phyloP scores from a whole-genome alignment of 2,113 vertebrate genomes.

The Peromyscus californicus region DNA sequence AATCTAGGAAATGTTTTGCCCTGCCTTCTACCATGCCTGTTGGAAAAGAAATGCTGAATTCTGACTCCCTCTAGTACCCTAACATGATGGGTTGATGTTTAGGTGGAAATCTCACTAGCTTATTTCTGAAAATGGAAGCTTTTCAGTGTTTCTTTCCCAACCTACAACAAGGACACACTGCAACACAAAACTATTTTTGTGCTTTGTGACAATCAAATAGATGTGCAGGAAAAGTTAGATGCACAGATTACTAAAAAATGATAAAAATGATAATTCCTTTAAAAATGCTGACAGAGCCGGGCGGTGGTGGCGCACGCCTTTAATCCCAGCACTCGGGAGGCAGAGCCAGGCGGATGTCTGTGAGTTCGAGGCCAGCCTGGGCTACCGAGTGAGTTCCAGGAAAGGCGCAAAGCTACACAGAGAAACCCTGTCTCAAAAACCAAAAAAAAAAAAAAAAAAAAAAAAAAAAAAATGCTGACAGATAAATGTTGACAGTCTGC shows the following conservation, averaged over 20 bases:
- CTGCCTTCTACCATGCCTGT: neutral
- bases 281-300: neutral
- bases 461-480: neutral
- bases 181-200: neutral
- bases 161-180: neutral
- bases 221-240: neutral
- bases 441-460: too few species aligned
- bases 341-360: too few species aligned
- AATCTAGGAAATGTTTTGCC: conserved; percentile 17
- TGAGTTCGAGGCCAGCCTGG: too few species aligned
- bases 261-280: neutral
- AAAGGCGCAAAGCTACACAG: too few species aligned
- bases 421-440: too few species aligned
- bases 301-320: too few species aligned
- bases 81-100: neutral
- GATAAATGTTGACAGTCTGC: neutral
- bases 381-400: too few species aligned
- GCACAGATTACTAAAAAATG: neutral
- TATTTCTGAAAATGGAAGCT: neutral
- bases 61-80: neutral
- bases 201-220: neutral
- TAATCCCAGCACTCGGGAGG: too few species aligned
- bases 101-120: neutral
- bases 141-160: neutral
- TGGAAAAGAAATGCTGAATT: neutral